Evolutionary conservation across 1,140 invertebrate species (phyloP).

Genomic region (Megathymus violae): DNA sequence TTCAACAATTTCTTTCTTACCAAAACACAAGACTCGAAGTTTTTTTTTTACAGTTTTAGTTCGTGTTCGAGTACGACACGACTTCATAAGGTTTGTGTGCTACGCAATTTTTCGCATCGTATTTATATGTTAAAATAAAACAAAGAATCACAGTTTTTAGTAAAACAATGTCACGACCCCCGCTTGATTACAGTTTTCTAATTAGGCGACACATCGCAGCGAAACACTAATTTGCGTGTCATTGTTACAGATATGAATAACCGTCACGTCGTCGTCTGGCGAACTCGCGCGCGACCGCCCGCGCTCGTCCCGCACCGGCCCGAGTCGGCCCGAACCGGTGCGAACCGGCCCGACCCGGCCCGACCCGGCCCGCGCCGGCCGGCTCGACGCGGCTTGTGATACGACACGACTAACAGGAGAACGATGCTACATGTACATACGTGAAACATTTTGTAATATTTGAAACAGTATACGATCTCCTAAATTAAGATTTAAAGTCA

Average conservation of each 20-base stretch:
- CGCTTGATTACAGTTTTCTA: conserved; percentile 22
- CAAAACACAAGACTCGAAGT: too few relatives aligned
- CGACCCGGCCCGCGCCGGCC: conserved; percentile 30
- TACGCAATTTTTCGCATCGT: not conserved
- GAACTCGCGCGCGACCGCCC: conserved; percentile 32
- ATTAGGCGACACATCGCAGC: conserved; percentile 12
- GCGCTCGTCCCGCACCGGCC: conserved; percentile 9
- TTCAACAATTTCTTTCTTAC: too few relatives aligned
- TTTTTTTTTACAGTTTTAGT: too few relatives aligned
- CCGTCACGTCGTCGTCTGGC: conserved; percentile 55
- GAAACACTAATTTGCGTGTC: conserved; percentile 8
- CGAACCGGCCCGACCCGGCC: conserved; percentile 42
- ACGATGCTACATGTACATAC: conserved; percentile 78
- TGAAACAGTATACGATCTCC: conserved; percentile 84
- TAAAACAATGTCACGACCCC: not conserved
- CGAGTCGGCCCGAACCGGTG: conserved; percentile 31
- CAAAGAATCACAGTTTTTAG: not conserved
- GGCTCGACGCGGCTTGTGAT: conserved; percentile 16
- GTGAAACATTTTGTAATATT: conserved; percentile 82
- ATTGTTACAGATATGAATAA: conserved; percentile 71
- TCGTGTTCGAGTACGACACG: too few relatives aligned
- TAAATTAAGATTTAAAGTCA: conserved; percentile 83
- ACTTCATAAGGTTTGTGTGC: not conserved
- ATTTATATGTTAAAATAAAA: not conserved
- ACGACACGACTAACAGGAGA: conserved; percentile 71